Conservation (phyloP, 1,140 invertebrate genomes). For the Idris sp. region DNA sequence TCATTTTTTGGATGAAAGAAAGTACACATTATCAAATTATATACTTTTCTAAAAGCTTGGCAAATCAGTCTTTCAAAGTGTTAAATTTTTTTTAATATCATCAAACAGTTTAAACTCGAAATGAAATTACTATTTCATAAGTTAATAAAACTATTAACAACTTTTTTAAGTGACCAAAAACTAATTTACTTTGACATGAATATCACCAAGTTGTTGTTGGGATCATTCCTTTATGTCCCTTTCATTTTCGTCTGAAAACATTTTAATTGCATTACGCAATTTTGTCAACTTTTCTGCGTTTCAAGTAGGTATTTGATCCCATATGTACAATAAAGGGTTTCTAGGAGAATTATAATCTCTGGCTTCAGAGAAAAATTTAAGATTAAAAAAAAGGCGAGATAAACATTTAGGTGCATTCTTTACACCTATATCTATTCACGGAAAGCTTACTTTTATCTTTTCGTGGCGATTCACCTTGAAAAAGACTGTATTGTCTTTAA, state of each 20-base stretch:
- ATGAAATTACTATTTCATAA: too few species aligned
- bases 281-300: constrained; percentile 33
- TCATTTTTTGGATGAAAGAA: too few species aligned
- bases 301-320: constrained; percentile 23
- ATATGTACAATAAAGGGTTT: constrained; percentile 12
- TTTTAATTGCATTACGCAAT: constrained; percentile 26
- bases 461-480: constrained; percentile 10
- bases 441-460: constrained; percentile 17
- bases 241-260: constrained; percentile 18
- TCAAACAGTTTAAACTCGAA: too few species aligned
- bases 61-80: too few species aligned
- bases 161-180: too few species aligned
- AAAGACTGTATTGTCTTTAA: constrained; percentile 14
- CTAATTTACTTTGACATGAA: too few species aligned
- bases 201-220: not conserved
- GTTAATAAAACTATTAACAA: too few species aligned
- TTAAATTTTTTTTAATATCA: too few species aligned
- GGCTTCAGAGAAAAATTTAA: constrained; percentile 25
- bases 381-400: constrained; percentile 29
- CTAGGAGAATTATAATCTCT: constrained; percentile 14
- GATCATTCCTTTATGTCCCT: constrained; percentile 9
- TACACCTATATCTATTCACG: constrained; percentile 9
- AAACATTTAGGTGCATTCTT: too few species aligned
- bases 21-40: too few species aligned
- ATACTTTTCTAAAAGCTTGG: too few species aligned